Evolutionary conservation across 1,140 invertebrate species (phyloP).

Genomic region (Drosophila nasuta): DNA sequence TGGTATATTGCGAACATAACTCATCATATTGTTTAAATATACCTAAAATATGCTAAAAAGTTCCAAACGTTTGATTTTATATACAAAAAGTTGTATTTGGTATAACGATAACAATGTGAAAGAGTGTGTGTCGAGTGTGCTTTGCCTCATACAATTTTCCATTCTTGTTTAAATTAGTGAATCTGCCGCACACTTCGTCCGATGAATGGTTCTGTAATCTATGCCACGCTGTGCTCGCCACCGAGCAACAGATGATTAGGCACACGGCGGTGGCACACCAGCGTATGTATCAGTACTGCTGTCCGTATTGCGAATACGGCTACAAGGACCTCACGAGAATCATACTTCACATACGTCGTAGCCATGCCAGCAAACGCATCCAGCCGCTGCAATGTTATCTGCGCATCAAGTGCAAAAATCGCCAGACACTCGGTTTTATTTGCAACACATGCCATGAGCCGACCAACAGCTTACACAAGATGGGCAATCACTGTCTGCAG

Average conservation of each 20-base stretch:
- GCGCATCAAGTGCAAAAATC: conserved; percentile 14
- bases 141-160: too few species aligned
- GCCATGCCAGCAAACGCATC: conserved; percentile 19
- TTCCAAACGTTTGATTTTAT: too few species aligned
- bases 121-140: too few species aligned
- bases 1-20: too few species aligned
- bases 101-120: too few species aligned
- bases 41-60: too few species aligned
- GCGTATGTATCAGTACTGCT: conserved; percentile 28
- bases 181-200: too few species aligned
- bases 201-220: conserved; percentile 45
- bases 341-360: conserved; percentile 29
- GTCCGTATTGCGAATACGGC: conserved; percentile 24
- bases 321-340: background rate
- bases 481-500: conserved; percentile 29
- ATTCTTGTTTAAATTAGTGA: background rate
- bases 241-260: background rate
- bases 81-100: too few species aligned
- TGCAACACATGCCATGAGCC: conserved; percentile 38
- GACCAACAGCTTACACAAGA: conserved; percentile 13
- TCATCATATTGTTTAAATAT: too few species aligned
- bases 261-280: conserved; percentile 35
- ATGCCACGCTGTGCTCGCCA: conserved; percentile 6
- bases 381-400: conserved; percentile 42
- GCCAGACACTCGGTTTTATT: conserved; percentile 47